phyloP scores from a whole-genome alignment of 2,113 vertebrate genomes.

The Baryphthengus martii region DNA sequence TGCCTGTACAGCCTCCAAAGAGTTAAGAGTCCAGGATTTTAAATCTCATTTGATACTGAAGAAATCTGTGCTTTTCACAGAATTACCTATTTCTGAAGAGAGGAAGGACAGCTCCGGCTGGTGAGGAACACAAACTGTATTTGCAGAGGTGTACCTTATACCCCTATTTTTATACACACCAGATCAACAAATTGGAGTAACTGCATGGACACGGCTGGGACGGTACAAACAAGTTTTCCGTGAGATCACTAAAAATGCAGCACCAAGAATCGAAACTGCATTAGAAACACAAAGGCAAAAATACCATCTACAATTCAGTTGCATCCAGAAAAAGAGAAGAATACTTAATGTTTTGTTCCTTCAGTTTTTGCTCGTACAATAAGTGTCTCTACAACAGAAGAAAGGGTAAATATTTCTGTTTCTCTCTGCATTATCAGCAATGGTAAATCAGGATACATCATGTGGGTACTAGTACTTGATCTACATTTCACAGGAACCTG shows the following conservation, averaged over 20 bases:
- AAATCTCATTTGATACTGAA: not conserved
- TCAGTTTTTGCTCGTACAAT: not conserved
- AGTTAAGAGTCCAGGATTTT: not conserved
- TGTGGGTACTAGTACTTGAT: not conserved
- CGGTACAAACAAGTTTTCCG: not conserved
- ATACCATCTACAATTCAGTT: not conserved
- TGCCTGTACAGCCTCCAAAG: not conserved
- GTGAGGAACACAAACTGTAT: not conserved
- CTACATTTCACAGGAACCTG: not conserved
- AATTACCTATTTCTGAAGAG: not conserved
- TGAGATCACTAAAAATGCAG: not conserved
- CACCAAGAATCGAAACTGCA: not conserved
- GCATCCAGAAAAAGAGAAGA: not conserved
- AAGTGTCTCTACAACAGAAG: not conserved
- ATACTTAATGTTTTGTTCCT: not conserved
- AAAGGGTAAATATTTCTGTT: not conserved
- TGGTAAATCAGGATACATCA: not conserved
- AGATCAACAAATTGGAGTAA: not conserved
- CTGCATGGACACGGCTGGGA: not conserved
- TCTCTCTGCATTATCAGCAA: not conserved
- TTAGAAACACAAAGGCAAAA: not conserved
- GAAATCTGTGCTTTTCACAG: not conserved
- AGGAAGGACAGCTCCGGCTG: not conserved
- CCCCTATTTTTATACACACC: not conserved
- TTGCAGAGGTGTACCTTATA: not conserved